These are phyloP conservation scores for Polyommatus icarus DNA, from an alignment of 2,888 invertebrate species.

Conservation along the genomic window DNA sequence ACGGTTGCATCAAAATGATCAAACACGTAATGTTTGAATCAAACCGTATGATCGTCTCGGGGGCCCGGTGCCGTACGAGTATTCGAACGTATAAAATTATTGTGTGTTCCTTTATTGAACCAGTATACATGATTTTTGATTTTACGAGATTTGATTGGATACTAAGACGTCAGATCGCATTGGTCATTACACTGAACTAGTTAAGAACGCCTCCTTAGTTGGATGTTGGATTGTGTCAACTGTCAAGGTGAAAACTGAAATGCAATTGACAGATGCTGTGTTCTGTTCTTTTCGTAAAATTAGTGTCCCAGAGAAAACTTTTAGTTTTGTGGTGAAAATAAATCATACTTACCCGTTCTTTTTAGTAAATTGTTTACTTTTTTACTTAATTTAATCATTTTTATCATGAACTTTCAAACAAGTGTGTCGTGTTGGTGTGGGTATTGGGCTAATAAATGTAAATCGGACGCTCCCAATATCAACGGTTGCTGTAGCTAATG, in stretches of 20 bases:
- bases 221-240: no score
- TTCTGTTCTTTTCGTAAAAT: background rate
- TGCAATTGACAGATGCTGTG: slow-evolving; percentile 7
- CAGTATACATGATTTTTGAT: no score
- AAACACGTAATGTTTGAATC: no score
- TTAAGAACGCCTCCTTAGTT: no score
- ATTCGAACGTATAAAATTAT: no score
- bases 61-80: no score
- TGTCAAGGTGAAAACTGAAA: slow-evolving; percentile 12
- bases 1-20: no score
- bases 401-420: background rate
- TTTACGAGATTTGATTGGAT: no score
- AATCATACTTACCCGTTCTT: background rate
- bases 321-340: background rate
- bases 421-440: slow-evolving; percentile 1
- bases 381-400: background rate
- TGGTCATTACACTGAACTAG: no score
- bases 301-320: background rate
- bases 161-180: no score
- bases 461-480: slow-evolving; percentile 65
- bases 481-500: slow-evolving; percentile 41
- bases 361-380: background rate
- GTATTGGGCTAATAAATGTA: slow-evolving; percentile 38
- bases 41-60: no score
- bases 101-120: no score